These are phyloP conservation scores for Cenopis cana DNA, from an alignment of 2,888 invertebrate genomes.

Conservation along the genomic window DNA sequence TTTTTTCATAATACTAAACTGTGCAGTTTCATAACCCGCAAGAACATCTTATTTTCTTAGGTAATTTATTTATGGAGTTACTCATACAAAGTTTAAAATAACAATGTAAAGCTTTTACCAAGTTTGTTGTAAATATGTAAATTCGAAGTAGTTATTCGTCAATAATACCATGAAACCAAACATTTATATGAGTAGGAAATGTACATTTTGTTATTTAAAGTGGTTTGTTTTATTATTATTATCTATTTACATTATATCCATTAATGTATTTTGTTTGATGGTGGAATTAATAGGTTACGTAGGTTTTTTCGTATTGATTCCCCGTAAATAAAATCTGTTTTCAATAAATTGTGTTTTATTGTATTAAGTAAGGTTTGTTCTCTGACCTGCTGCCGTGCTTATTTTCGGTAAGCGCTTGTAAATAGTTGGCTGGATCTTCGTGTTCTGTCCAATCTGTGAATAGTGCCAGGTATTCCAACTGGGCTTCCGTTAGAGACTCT, in stretches of 20 bases:
- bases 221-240: slow-evolving; percentile 57
- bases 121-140: slow-evolving; percentile 83
- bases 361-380: slow-evolving; percentile 30
- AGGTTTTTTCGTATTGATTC: slow-evolving; percentile 72
- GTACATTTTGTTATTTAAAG: slow-evolving; percentile 79
- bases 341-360: slow-evolving; percentile 62
- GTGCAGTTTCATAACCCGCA: background rate
- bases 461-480: slow-evolving; percentile 69
- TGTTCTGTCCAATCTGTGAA: slow-evolving; percentile 75
- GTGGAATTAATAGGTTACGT: slow-evolving; percentile 58
- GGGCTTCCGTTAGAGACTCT: slow-evolving; percentile 60
- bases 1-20: no score
- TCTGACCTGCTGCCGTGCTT: slow-evolving; percentile 34
- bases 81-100: slow-evolving; percentile 60
- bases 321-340: slow-evolving; percentile 82
- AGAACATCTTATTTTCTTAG: slow-evolving; percentile 48
- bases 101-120: slow-evolving; percentile 69
- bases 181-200: slow-evolving; percentile 78
- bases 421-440: slow-evolving; percentile 67
- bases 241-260: slow-evolving; percentile 62
- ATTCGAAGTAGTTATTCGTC: slow-evolving; percentile 78
- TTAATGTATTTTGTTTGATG: slow-evolving; percentile 75
- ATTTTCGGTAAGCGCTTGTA: slow-evolving; percentile 53
- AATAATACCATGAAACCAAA: slow-evolving; percentile 84
- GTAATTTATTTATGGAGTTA: slow-evolving; percentile 74